Conservation (phyloP, 2,797 vertebrate genomes). For the Cossypha caffra region DNA sequence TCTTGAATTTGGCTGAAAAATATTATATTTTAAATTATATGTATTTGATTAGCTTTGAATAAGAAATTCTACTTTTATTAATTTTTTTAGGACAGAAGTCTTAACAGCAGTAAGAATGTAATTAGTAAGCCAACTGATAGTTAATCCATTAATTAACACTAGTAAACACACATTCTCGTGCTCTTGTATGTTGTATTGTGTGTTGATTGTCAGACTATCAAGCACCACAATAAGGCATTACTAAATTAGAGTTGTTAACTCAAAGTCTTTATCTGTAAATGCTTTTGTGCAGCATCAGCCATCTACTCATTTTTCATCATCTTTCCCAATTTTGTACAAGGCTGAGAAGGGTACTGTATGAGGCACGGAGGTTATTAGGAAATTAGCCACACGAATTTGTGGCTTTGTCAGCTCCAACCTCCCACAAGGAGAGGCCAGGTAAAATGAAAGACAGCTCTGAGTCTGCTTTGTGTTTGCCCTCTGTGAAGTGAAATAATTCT, state of each 20-base stretch:
- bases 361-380: not conserved
- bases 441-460: not conserved
- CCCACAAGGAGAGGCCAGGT: not conserved
- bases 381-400: not conserved
- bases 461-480: not conserved
- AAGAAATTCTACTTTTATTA: not conserved
- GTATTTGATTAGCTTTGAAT: not conserved
- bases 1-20: not conserved
- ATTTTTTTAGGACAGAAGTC: not conserved
- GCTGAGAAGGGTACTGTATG: not conserved
- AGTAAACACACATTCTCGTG: not conserved
- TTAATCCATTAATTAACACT: not conserved
- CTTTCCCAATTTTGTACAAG: not conserved
- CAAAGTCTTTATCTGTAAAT: not conserved
- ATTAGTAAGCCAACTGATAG: not conserved
- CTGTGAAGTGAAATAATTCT: not conserved
- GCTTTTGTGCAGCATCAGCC: not conserved
- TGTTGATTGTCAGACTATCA: not conserved
- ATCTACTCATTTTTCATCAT: not conserved
- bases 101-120: not conserved
- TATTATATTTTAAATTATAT: not conserved
- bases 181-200: not conserved
- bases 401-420: not conserved
- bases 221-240: not conserved
- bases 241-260: not conserved